Conservation (phyloP, 2,113 vertebrate genomes). For the Phaethon lepturus region DNA sequence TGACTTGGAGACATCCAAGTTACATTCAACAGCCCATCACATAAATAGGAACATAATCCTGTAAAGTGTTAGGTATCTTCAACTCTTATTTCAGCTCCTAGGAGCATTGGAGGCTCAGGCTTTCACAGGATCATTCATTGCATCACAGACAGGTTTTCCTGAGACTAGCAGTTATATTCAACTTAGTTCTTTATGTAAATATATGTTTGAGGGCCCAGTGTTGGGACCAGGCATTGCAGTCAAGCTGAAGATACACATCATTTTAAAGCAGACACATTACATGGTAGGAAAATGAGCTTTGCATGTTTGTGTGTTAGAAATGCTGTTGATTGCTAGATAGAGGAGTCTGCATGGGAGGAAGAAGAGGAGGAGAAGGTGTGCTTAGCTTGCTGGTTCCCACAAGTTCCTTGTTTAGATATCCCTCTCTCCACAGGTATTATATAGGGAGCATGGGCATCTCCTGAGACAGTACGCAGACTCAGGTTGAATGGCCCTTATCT, state of each 20-base stretch:
- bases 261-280: background rate
- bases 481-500: background rate
- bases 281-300: background rate
- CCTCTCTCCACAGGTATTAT: background rate
- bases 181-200: slow-evolving; percentile 8
- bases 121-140: background rate
- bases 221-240: background rate
- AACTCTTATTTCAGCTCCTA: background rate
- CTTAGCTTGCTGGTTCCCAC: background rate
- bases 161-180: background rate
- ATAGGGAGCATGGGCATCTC: background rate
- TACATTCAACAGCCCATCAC: background rate
- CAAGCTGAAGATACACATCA: background rate
- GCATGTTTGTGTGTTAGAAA: background rate
- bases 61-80: background rate
- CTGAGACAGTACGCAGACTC: background rate
- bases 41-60: background rate
- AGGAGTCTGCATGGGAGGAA: background rate
- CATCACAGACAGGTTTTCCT: background rate
- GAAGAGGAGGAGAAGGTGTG: background rate
- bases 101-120: background rate
- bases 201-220: background rate
- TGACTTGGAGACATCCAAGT: background rate
- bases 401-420: background rate
- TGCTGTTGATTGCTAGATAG: background rate